Evolutionary conservation across 2,888 invertebrate species (phyloP), one percentile per base, ranked within the genome.

Genomic region (Rhamphomyia laevipes): DNA sequence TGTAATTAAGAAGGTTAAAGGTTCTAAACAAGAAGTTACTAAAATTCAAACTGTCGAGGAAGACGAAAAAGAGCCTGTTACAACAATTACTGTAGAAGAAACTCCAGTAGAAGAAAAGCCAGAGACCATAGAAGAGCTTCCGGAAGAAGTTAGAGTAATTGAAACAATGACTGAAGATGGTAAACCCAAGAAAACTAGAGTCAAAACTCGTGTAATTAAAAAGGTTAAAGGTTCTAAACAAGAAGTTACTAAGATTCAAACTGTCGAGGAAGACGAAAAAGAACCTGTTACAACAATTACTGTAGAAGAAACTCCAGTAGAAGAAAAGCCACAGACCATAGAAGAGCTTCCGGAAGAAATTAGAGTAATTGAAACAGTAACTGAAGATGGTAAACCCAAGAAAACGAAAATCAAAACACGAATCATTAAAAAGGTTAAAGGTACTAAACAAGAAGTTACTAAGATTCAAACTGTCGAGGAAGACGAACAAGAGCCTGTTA

Each of bases 241-340:
- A 46, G 63, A 70, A 59, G 55, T 61, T 3, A 63, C 63, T 4
- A 61, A 62, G 50, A 59, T 62, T 43, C 57, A 59, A 50, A 63
- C 53, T n/a, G 57, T 57, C 45, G 62, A 63, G 57, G 63, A 63
- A 57, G 66, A 58, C 51, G 64, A 58, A 48, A 62, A 61, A 58
- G 55, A 65, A 63, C 66, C 70, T 50, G 56, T 68, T 59, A 61
- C 63, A 51, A 61, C 63, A n/a, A 62, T 69, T 21, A 49, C 53
- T 7, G 54, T 48, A 11, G 47, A 43, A 47, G 45, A 44, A 5
- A 30, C 35, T 15, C 38, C 40, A 11, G 4, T 13, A 2, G 35
- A 45, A 13, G 44, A 18, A 18, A n/a, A 35, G 6, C 45, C 45
- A 15, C 6, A 45, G 30, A 15, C 18, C 3, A 31, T 52, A 35